These are phyloP conservation scores for Cirrhinus molitorella DNA, from an alignment of 2,797 vertebrate species.

Conservation along the genomic window DNA sequence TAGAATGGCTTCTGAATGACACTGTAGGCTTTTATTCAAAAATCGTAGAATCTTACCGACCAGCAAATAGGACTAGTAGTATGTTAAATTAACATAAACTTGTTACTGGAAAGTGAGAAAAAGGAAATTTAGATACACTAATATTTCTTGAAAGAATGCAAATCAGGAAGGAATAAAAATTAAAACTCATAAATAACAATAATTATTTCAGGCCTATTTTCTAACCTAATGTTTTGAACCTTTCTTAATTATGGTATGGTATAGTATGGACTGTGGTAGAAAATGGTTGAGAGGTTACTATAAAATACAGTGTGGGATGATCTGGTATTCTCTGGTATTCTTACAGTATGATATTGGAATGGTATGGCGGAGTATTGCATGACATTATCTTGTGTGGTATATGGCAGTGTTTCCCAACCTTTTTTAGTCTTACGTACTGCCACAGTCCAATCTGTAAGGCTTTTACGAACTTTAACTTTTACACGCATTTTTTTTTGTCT, in stretches of 20 bases:
- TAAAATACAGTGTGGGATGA: not conserved
- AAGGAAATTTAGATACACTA: not conserved
- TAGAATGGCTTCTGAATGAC: not conserved
- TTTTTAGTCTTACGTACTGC: not conserved
- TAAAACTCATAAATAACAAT: not conserved
- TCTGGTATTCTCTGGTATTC: not conserved
- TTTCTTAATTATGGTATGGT: conserved; percentile 11
- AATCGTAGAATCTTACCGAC: not conserved
- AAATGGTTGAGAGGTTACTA: not conserved
- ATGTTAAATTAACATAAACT: not conserved
- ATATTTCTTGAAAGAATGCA: not conserved
- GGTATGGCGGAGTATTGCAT: not conserved
- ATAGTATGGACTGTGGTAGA: not conserved
- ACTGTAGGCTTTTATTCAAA: not conserved
- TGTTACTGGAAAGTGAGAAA: not conserved
- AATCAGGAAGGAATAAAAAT: not conserved
- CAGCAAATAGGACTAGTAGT: not conserved
- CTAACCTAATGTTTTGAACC: not conserved
- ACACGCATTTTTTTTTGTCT: not conserved
- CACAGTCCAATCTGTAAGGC: not conserved
- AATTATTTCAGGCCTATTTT: not conserved
- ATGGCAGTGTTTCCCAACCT: conserved; percentile 48
- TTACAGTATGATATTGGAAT: not conserved
- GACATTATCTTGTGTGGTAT: conserved; percentile 16
- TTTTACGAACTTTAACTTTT: not conserved